A percentile compares a stretch with the other conserved stretches of the same genome.
Evolutionary conservation across 1,140 invertebrate species (phyloP).

Genomic region (Coptotermes formosanus): DNA sequence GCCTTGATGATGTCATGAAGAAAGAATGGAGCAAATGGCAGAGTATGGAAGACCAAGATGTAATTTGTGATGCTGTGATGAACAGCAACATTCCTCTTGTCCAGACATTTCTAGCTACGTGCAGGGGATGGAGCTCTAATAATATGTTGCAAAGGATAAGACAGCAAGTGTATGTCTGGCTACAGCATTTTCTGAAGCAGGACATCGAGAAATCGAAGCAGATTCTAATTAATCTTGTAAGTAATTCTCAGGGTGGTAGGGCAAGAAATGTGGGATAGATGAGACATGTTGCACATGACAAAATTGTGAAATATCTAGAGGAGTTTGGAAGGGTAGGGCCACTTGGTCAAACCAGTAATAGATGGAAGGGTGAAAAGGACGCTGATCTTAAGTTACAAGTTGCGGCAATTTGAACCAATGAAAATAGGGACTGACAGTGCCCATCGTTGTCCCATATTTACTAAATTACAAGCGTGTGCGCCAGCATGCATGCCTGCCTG

Average conservation of each 20-base stretch:
- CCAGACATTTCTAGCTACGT: constrained; percentile 19
- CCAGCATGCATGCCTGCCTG: too few species aligned
- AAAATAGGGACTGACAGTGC: too few species aligned
- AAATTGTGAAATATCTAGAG: too few species aligned
- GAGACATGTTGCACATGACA: too few species aligned
- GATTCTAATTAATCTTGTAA: constrained; percentile 27
- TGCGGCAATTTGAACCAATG: too few species aligned
- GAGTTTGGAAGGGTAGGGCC: too few species aligned
- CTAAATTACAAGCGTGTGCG: too few species aligned
- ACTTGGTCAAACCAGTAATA: too few species aligned
- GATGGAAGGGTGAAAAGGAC: too few species aligned
- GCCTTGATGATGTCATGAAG: neutral
- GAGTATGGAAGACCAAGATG: neutral
- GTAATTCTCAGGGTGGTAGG: neutral
- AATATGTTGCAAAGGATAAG: neutral
- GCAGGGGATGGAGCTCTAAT: neutral
- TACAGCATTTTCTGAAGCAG: constrained; percentile 15
- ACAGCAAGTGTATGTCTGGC: constrained; percentile 19
- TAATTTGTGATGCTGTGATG: constrained; percentile 22
- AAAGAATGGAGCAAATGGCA: constrained; percentile 24
- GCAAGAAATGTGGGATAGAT: too few species aligned
- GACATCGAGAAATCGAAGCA: constrained; percentile 4
- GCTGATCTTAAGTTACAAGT: too few species aligned
- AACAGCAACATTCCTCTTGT: constrained; percentile 20
- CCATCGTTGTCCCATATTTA: too few species aligned